Percentiles rank a stretch among this genome's conserved stretches.
Conservation (phyloP, 2,797 vertebrate species). For the Amniataba percoides region DNA sequence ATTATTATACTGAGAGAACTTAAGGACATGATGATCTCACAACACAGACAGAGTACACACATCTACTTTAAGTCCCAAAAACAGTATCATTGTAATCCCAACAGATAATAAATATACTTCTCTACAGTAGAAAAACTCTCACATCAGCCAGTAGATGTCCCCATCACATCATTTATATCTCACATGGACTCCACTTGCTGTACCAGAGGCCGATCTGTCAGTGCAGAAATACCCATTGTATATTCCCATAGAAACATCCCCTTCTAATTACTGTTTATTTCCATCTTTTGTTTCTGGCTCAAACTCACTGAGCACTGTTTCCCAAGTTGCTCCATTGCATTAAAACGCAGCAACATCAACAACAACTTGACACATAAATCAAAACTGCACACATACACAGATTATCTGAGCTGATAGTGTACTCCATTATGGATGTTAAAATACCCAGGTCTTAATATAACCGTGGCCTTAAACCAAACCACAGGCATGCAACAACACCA, state of each 20-base stretch:
- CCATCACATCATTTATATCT: slow-evolving; percentile 51
- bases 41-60: neutral
- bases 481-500: slow-evolving; percentile 69
- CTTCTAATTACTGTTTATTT: slow-evolving; percentile 51
- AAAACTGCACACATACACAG: slow-evolving; percentile 29
- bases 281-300: slow-evolving; percentile 10
- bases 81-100: neutral
- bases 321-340: neutral
- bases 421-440: slow-evolving; percentile 52
- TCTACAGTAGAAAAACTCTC: neutral
- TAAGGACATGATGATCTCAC: neutral
- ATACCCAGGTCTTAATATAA: slow-evolving; percentile 73
- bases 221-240: slow-evolving; percentile 9
- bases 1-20: neutral
- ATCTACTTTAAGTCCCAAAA: neutral
- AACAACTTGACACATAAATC: slow-evolving; percentile 54
- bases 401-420: slow-evolving; percentile 51
- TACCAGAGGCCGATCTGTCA: neutral
- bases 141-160: slow-evolving; percentile 75
- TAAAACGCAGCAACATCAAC: slow-evolving; percentile 5
- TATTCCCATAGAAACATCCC: slow-evolving; percentile 32
- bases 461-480: slow-evolving; percentile 52
- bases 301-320: neutral
- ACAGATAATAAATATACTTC: neutral
- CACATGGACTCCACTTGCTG: neutral